phyloP scores from a whole-genome alignment of 2,113 vertebrate species.

The Elaphurus davidianus region DNA sequence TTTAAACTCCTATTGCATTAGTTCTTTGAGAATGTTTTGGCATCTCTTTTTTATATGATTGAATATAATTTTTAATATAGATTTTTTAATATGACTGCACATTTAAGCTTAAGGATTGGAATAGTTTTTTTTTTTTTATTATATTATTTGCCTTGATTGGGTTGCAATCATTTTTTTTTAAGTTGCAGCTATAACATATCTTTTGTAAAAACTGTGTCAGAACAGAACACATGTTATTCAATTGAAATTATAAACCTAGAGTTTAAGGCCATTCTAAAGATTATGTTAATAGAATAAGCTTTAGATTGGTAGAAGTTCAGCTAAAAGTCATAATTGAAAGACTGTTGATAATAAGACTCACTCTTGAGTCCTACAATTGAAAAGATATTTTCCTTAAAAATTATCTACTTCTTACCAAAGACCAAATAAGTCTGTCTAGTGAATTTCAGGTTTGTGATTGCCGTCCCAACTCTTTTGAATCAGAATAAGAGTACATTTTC shows the following conservation, averaged over 20 bases:
- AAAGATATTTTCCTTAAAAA: background rate
- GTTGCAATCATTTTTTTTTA: background rate
- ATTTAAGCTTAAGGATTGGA: background rate
- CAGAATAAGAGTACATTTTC: background rate
- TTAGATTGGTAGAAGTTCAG: constrained; percentile 9
- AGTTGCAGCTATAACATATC: background rate
- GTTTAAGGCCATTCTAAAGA: background rate
- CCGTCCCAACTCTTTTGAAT: background rate
- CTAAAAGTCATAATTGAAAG: background rate
- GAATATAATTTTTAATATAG: background rate
- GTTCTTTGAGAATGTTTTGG: background rate
- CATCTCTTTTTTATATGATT: background rate
- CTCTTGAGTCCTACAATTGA: background rate
- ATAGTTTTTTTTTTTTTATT: background rate
- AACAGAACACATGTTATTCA: background rate
- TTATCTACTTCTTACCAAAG: background rate
- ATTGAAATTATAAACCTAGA: background rate
- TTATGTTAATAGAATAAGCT: background rate
- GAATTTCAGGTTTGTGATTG: background rate
- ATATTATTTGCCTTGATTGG: background rate
- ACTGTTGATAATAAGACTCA: background rate
- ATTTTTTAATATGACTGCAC: background rate
- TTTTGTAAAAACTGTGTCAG: background rate
- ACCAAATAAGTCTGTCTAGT: background rate
- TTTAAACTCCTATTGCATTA: background rate